phyloP scores from a whole-genome alignment of 92 coral and sea anemone species.

The Parazoanthus darwini region DNA sequence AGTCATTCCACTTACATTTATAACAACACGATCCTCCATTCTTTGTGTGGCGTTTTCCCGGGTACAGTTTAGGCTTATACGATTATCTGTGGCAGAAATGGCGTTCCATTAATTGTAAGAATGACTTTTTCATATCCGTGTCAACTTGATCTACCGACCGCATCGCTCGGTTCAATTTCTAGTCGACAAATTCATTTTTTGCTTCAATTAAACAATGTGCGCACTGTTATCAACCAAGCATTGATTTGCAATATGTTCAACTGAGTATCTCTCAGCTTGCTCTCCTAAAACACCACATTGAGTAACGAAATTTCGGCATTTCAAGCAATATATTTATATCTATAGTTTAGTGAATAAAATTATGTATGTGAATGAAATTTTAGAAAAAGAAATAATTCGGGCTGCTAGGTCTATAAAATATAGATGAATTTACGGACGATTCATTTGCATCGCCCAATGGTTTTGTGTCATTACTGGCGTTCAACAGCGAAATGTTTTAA shows the following conservation, averaged over 20 bases:
- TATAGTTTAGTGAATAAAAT: background rate
- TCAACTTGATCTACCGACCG: slow-evolving; percentile 19
- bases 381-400: background rate
- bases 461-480: slow-evolving; percentile 21
- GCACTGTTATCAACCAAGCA: background rate
- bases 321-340: background rate
- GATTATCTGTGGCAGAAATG: slow-evolving; percentile 14
- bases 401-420: slow-evolving; percentile 19
- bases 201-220: slow-evolving; percentile 25
- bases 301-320: background rate
- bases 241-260: background rate
- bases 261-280: background rate
- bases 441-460: slow-evolving; percentile 48
- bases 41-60: background rate
- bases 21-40: slow-evolving; percentile 84
- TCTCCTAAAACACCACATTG: background rate
- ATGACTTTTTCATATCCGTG: slow-evolving; percentile 27
- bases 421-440: slow-evolving; percentile 36
- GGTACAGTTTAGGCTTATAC: background rate
- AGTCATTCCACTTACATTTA: slow-evolving; percentile 92
- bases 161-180: slow-evolving; percentile 30
- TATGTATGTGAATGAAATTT: background rate
- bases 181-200: slow-evolving; percentile 27
- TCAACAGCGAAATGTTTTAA: slow-evolving; percentile 30
- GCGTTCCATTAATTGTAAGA: slow-evolving; percentile 22